Percentiles rank a stretch among this genome's conserved stretches.
Conservation (phyloP, 2,888 invertebrate species). For the Caenorhabditis sp. region DNA sequence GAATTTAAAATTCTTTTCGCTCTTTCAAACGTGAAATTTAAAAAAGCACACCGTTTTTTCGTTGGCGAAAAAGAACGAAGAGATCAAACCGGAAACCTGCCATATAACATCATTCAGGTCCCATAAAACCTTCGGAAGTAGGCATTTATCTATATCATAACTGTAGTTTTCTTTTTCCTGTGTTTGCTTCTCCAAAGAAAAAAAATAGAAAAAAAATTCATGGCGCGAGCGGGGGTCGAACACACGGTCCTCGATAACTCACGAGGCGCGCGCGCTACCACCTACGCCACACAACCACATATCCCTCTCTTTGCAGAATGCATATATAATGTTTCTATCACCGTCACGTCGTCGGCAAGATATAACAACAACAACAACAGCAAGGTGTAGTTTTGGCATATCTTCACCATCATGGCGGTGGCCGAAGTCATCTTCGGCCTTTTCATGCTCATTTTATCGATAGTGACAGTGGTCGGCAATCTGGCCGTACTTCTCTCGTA, state of each 20-base stretch:
- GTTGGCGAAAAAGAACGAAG: neutral
- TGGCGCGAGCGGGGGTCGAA: no score
- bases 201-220: no score
- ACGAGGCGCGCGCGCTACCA: no score
- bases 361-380: neutral
- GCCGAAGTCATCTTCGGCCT: slow-evolving; percentile 40
- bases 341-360: neutral
- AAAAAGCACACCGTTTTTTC: neutral
- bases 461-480: slow-evolving; percentile 78
- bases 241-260: no score
- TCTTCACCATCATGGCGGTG: slow-evolving; percentile 20
- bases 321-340: neutral
- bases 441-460: slow-evolving; percentile 58
- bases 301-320: neutral
- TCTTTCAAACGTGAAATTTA: neutral
- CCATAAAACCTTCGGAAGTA: no score
- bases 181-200: no score
- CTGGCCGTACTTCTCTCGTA: slow-evolving; percentile 77
- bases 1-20: neutral
- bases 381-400: slow-evolving; percentile 10
- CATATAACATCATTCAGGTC: neutral
- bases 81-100: neutral
- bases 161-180: no score
- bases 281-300: no score
- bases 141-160: no score